Evolutionary conservation across 1,140 invertebrate genomes (phyloP).

Genomic region (Cotesia chilonis): DNA sequence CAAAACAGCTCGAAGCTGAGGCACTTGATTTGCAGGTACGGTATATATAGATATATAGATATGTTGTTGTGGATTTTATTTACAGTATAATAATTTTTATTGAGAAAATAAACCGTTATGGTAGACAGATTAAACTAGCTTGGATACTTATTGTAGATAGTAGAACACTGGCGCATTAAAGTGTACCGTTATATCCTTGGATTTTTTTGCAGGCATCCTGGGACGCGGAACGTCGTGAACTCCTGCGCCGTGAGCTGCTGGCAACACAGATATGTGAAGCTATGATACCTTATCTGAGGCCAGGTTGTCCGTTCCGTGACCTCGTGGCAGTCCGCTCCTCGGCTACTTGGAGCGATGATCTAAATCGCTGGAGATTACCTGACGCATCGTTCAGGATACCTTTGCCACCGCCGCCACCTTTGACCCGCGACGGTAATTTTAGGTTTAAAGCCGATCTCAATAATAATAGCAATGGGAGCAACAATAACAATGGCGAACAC

Average conservation of each 20-base stretch:
- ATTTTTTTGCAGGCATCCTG: conserved; percentile 54
- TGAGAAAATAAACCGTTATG: conserved; percentile 24
- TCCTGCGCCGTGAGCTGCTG: conserved; percentile 60
- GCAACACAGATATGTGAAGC: conserved; percentile 61
- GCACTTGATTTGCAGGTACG: conserved; percentile 59
- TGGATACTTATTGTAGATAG: neutral
- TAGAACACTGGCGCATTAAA: neutral
- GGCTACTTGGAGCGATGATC: conserved; percentile 62
- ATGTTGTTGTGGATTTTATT: conserved; percentile 1
- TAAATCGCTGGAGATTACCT: conserved; percentile 61
- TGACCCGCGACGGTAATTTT: neutral
- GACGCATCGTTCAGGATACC: conserved; percentile 54
- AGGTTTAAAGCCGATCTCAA: conserved; percentile 53
- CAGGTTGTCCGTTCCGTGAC: conserved; percentile 63
- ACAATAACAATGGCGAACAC: conserved; percentile 51
- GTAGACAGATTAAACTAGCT: conserved; percentile 7
- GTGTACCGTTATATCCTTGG: conserved; percentile 29
- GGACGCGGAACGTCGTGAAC: conserved; percentile 62
- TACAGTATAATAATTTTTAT: neutral
- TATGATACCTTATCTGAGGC: conserved; percentile 62
- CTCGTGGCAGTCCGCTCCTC: conserved; percentile 51
- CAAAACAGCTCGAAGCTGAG: conserved; percentile 60
- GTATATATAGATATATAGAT: conserved; percentile 11
- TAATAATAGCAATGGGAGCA: conserved; percentile 58
- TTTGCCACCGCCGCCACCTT: conserved; percentile 53